Evolutionary conservation across 2,797 vertebrate species (phyloP).

Genomic region (Epinephelus malabaricus): DNA sequence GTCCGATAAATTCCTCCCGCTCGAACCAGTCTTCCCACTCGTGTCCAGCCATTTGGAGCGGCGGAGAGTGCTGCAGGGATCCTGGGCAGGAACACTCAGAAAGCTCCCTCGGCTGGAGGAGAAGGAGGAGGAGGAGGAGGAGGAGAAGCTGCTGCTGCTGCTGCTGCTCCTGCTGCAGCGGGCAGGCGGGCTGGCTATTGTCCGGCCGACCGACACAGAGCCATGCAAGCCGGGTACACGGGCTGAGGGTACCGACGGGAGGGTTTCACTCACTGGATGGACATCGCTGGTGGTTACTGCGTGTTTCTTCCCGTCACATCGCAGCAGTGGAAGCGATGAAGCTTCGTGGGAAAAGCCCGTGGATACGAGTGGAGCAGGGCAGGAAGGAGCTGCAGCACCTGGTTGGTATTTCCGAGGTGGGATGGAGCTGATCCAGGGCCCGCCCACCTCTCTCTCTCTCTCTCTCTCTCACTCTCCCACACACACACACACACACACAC

Average conservation of each 20-base stretch:
- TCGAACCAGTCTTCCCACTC: conserved; percentile 96
- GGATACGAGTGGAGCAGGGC: conserved; percentile 33
- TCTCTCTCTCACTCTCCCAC: neutral
- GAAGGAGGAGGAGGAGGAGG: conserved; percentile 9
- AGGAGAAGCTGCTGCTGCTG: too few relatives aligned
- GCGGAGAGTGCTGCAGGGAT: conserved; percentile 37
- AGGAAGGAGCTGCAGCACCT: conserved; percentile 76
- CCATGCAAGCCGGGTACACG: conserved; percentile 46
- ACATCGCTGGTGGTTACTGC: conserved; percentile 28
- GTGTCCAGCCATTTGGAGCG: conserved; percentile 90
- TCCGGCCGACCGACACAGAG: conserved; percentile 53
- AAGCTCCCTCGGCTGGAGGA: conserved; percentile 38
- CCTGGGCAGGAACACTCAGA: conserved; percentile 39
- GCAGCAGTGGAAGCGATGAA: conserved; percentile 20
- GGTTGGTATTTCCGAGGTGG: conserved; percentile 80
- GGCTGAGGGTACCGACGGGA: neutral
- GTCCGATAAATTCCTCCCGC: conserved; percentile 95
- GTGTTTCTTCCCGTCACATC: conserved; percentile 5
- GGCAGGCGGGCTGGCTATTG: conserved; percentile 47
- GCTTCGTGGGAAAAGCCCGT: conserved; percentile 55
- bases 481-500: neutral
- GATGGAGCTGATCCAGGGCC: conserved; percentile 62
- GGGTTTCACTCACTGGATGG: neutral
- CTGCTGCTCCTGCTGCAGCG: conserved; percentile 27
- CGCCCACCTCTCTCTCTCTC: conserved; percentile 53